Conservation (phyloP, 1,140 invertebrate genomes). For the Cydia strobilella region DNA sequence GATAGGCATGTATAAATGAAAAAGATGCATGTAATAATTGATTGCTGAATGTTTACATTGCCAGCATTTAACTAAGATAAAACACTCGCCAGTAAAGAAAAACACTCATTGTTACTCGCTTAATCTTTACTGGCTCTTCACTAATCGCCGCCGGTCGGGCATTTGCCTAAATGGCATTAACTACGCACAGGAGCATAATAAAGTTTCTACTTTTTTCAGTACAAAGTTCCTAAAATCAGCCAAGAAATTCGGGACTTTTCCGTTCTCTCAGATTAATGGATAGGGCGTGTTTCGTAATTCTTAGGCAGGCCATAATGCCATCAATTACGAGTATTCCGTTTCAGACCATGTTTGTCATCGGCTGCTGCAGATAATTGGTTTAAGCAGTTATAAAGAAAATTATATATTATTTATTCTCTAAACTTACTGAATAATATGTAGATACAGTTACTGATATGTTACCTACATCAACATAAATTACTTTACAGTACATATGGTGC, state of each 20-base stretch:
- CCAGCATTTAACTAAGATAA: too few species aligned
- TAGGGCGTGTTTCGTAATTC: neutral
- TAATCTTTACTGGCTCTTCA: too few species aligned
- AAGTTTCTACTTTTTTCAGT: conserved; percentile 9
- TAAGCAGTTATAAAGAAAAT: neutral
- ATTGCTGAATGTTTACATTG: too few species aligned
- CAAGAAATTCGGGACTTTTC: neutral
- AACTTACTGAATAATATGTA: neutral
- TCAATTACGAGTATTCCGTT: neutral
- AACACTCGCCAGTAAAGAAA: too few species aligned
- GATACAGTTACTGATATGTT: too few species aligned
- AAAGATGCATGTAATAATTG: too few species aligned
- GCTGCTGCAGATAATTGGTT: neutral
- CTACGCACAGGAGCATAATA: neutral
- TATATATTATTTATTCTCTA: too few species aligned
- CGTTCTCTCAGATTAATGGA: neutral
- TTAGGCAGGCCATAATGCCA: neutral
- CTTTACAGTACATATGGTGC: too few species aligned
- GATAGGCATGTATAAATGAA: too few species aligned
- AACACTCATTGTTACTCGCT: too few species aligned
- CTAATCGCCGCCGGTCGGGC: too few species aligned
- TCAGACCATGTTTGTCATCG: neutral
- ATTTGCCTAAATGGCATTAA: neutral
- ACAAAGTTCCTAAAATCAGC: neutral
- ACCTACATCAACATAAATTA: too few species aligned